Conservation (phyloP, 2,888 invertebrate species). For the Hirtodrosophila histrioides region DNA sequence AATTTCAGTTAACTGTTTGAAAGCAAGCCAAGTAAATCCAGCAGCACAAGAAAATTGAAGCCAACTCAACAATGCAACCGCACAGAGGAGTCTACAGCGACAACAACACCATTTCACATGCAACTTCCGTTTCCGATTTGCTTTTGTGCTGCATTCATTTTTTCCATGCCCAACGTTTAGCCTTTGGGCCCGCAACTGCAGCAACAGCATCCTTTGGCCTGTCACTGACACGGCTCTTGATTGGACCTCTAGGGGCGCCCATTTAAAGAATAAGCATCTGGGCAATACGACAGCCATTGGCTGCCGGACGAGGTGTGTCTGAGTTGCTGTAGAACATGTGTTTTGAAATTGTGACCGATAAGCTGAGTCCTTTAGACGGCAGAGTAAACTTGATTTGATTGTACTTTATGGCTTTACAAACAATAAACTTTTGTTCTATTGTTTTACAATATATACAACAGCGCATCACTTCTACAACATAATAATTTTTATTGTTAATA, state of each 20-base stretch:
- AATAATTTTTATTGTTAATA: no score
- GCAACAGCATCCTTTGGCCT: slow-evolving; percentile 46
- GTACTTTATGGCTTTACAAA: not conserved
- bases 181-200: slow-evolving; percentile 47
- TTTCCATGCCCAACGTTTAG: slow-evolving; percentile 49
- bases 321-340: slow-evolving; percentile 53
- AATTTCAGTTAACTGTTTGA: slow-evolving; percentile 68
- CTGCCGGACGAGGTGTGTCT: slow-evolving; percentile 41
- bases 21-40: slow-evolving; percentile 34
- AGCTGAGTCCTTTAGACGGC: slow-evolving; percentile 1
- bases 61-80: slow-evolving; percentile 60
- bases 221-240: slow-evolving; percentile 70
- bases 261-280: slow-evolving; percentile 1
- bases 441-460: no score
- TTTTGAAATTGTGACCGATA: slow-evolving; percentile 22
- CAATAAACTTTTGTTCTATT: not conserved
- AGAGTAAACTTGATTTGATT: slow-evolving; percentile 5
- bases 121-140: slow-evolving; percentile 77
- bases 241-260: slow-evolving; percentile 53
- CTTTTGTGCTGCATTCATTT: slow-evolving; percentile 54
- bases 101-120: slow-evolving; percentile 61
- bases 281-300: slow-evolving; percentile 8
- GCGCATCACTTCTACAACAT: no score
- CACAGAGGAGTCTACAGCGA: slow-evolving; percentile 21
- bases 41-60: slow-evolving; percentile 55